phyloP scores from a whole-genome alignment of 2,888 invertebrate genomes.

The Pollenia angustigena region DNA sequence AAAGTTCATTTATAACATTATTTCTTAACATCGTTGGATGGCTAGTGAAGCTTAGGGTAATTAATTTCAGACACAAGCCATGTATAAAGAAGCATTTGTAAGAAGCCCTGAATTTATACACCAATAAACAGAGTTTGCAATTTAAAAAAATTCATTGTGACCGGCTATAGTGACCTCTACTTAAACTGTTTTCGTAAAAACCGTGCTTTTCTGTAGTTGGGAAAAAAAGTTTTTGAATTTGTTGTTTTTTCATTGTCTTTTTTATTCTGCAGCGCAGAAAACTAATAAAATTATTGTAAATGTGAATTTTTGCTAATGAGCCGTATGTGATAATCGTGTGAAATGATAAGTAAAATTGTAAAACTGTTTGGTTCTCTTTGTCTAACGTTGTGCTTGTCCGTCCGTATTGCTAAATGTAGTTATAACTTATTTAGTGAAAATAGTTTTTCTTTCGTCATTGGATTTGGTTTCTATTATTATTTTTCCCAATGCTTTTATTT shows the following conservation, averaged over 20 bases:
- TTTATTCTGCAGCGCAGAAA: neutral
- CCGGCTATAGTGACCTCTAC: too few species aligned
- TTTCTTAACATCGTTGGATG: too few species aligned
- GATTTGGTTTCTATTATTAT: neutral
- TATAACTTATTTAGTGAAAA: conserved; percentile 17
- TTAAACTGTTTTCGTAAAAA: too few species aligned
- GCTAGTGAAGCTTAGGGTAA: too few species aligned
- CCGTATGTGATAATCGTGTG: conserved; percentile 57
- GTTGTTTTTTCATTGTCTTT: neutral
- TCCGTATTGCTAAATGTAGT: neutral
- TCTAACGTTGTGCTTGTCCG: neutral
- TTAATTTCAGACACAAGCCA: too few species aligned
- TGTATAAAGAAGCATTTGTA: too few species aligned
- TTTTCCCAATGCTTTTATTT: neutral
- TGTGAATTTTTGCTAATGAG: conserved; percentile 61
- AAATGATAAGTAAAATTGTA: conserved; percentile 54
- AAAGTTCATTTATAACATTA: too few species aligned
- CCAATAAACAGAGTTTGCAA: too few species aligned
- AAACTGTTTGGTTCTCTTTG: neutral
- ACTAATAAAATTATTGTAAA: conserved; percentile 51
- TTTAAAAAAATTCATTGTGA: too few species aligned
- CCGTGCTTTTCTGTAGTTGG: too few species aligned
- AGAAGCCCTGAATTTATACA: too few species aligned
- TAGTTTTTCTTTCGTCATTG: conserved; percentile 28
- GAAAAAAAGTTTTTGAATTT: neutral